Percentiles rank a stretch among this genome's conserved stretches.
These are phyloP conservation scores for Myathropa florea DNA, from an alignment of 2,888 invertebrate species.

Conservation along the genomic window DNA sequence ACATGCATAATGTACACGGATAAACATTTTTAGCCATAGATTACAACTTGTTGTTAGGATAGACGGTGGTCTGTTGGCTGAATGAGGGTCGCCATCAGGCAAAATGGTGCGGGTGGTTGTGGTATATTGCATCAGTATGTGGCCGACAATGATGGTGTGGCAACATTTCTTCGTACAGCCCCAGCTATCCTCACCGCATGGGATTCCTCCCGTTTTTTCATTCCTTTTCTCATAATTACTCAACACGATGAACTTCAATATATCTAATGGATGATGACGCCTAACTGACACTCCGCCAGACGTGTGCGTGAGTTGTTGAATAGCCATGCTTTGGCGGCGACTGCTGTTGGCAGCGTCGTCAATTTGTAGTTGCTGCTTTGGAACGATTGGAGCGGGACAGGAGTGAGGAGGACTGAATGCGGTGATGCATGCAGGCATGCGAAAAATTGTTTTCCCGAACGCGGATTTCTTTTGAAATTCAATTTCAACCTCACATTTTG, in stretches of 20 bases:
- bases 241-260: conserved; percentile 60
- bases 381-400: not conserved
- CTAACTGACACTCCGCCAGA: conserved; percentile 56
- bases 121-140: too few species aligned
- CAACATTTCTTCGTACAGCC: conserved; percentile 15
- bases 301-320: conserved; percentile 35
- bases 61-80: not conserved
- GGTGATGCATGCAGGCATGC: conserved; percentile 56
- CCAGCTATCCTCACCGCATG: conserved; percentile 15
- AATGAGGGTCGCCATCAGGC: too few species aligned
- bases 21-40: conserved; percentile 52
- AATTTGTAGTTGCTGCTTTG: conserved; percentile 5
- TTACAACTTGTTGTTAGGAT: conserved; percentile 37
- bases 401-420: not conserved
- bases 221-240: conserved; percentile 25
- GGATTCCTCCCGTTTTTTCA: not conserved
- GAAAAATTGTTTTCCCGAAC: conserved; percentile 47
- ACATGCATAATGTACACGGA: conserved; percentile 52
- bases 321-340: conserved; percentile 19
- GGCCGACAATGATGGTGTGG: conserved; percentile 6
- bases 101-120: not conserved
- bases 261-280: conserved; percentile 49
- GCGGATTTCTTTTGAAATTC: conserved; percentile 56
- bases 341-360: conserved; percentile 16
- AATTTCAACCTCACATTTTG: conserved; percentile 14